A percentile compares a stretch with the other conserved stretches of the same genome.
These are phyloP conservation scores for Cerceris rybyensis DNA, from an alignment of 2,888 invertebrate genomes.

Conservation along the genomic window DNA sequence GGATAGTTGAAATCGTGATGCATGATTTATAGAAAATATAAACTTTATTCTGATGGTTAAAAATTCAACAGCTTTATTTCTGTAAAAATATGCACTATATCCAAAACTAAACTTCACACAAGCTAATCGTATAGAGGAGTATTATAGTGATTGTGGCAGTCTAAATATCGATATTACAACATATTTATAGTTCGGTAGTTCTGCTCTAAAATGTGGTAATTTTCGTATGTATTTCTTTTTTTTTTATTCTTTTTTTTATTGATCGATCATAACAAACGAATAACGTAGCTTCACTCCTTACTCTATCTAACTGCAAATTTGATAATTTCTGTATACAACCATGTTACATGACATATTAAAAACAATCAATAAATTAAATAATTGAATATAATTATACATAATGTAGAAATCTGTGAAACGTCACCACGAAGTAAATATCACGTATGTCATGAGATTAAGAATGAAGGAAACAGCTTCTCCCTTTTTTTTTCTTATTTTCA, in stretches of 20 bases:
- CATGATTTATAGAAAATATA: constrained; percentile 20
- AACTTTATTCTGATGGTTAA: constrained; percentile 33
- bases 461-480: neutral
- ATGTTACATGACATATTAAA: constrained; percentile 23
- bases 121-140: constrained; percentile 29
- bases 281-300: constrained; percentile 30
- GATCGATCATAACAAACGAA: constrained; percentile 40
- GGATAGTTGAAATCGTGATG: constrained; percentile 9
- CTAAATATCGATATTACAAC: constrained; percentile 17
- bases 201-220: constrained; percentile 6
- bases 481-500: neutral
- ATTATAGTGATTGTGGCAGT: constrained; percentile 21
- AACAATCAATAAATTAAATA: constrained; percentile 52
- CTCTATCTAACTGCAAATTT: constrained; percentile 23
- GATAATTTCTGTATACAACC: constrained; percentile 7
- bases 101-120: constrained; percentile 45
- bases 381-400: constrained; percentile 19
- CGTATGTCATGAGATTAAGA: constrained; percentile 1
- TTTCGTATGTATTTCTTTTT: constrained; percentile 16
- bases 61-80: constrained; percentile 43
- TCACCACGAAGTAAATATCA: constrained; percentile 22
- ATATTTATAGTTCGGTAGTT: constrained; percentile 15
- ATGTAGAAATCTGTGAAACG: constrained; percentile 19
- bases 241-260: constrained; percentile 31
- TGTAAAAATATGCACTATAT: constrained; percentile 56